Evolutionary conservation across 1,140 invertebrate genomes (phyloP).

Genomic region (Polyergus mexicanus): DNA sequence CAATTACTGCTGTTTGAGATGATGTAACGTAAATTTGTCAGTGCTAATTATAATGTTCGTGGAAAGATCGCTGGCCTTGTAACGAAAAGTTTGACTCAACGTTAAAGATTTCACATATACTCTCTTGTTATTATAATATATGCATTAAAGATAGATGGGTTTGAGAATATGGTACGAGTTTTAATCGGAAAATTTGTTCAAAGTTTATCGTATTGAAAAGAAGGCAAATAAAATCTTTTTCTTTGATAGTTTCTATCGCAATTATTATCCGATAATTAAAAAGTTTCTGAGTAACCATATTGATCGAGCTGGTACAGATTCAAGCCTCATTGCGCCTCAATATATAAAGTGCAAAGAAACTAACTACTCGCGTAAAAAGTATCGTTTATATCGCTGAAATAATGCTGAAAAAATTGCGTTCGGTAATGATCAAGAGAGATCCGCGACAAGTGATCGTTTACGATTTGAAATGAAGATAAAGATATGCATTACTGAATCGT

Average conservation of each 20-base stretch:
- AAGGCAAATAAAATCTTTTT: constrained; percentile 36
- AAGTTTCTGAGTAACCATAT: constrained; percentile 43
- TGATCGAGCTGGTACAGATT: constrained; percentile 24
- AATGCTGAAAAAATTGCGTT: constrained; percentile 23
- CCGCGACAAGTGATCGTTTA: neutral
- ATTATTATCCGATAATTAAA: constrained; percentile 71
- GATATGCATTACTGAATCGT: neutral
- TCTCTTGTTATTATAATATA: constrained; percentile 26
- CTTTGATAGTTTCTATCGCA: neutral
- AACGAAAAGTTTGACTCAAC: neutral
- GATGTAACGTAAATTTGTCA: constrained; percentile 36
- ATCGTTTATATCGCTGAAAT: constrained; percentile 37
- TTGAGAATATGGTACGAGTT: neutral
- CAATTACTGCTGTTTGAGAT: constrained; percentile 27
- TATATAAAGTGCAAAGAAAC: constrained; percentile 37
- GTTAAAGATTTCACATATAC: neutral
- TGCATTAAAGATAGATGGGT: neutral
- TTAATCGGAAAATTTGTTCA: constrained; percentile 20
- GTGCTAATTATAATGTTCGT: neutral
- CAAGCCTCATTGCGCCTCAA: constrained; percentile 27
- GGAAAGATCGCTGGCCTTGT: neutral
- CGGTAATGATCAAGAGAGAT: constrained; percentile 17
- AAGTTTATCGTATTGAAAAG: constrained; percentile 21
- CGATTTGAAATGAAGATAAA: neutral
- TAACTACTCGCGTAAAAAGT: constrained; percentile 39